Percentiles rank a stretch among this genome's conserved stretches.
These are phyloP conservation scores for Hiodon alosoides DNA, from an alignment of 2,113 vertebrate species.

Conservation along the genomic window DNA sequence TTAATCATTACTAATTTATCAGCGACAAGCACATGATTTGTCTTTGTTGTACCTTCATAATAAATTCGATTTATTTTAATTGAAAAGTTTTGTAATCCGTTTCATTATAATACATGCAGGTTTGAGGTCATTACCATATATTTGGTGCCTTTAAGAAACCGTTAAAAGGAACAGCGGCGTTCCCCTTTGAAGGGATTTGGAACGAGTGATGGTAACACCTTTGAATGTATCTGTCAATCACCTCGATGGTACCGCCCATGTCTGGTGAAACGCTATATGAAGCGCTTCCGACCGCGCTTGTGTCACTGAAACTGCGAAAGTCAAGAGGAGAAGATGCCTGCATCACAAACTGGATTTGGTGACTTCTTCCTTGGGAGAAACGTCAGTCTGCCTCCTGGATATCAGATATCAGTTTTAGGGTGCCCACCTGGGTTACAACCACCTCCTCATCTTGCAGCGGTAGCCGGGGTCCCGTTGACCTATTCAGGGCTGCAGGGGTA, in stretches of 20 bases:
- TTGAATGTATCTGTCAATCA: conserved; percentile 60
- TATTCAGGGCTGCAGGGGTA: conserved; percentile 67
- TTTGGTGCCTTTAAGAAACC: conserved; percentile 48
- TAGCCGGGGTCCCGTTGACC: conserved; percentile 55
- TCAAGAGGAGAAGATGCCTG: conserved; percentile 58
- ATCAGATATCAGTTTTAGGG: conserved; percentile 58
- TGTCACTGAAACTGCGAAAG: conserved; percentile 31
- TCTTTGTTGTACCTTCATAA: neutral
- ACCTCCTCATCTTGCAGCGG: conserved; percentile 51
- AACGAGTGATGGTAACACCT: conserved; percentile 57
- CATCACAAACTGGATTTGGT: conserved; percentile 63
- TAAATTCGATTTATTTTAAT: conserved; percentile 34
- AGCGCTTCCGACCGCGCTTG: conserved; percentile 6
- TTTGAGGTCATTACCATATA: conserved; percentile 38
- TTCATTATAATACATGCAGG: conserved; percentile 34
- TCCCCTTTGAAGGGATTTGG: conserved; percentile 72
- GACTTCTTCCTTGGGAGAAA: conserved; percentile 61
- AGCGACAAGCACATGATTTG: neutral
- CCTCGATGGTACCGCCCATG: conserved; percentile 9
- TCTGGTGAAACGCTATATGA: conserved; percentile 47
- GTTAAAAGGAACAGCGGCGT: conserved; percentile 65
- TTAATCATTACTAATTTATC: neutral
- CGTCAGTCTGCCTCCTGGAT: conserved; percentile 55
- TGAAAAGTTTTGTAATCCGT: conserved; percentile 31
- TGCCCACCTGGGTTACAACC: conserved; percentile 50